Percentiles rank a stretch among this genome's conserved stretches.
phyloP scores from a whole-genome alignment of 1,140 invertebrate genomes.

The Cotesia vestalis region DNA sequence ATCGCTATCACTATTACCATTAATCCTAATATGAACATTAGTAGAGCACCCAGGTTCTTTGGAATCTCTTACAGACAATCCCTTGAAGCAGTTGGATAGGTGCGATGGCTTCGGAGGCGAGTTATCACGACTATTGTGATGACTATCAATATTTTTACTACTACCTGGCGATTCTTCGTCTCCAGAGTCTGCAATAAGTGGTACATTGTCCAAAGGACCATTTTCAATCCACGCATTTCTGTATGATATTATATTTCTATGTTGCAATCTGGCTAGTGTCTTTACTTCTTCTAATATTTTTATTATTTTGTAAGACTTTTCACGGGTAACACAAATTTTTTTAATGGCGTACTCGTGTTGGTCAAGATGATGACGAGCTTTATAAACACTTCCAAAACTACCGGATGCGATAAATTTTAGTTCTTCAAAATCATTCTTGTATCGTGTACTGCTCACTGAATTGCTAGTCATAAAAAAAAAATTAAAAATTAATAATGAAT shows the following conservation, averaged over 20 bases:
- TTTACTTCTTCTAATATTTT: slow-evolving; percentile 79
- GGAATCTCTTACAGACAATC: no score
- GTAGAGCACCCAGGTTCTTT: no score
- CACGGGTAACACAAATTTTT: slow-evolving; percentile 76
- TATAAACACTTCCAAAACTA: slow-evolving; percentile 76
- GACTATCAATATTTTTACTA: no score
- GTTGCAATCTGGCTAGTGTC: slow-evolving; percentile 79
- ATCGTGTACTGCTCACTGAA: slow-evolving; percentile 71
- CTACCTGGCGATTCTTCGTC: background rate
- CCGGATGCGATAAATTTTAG: slow-evolving; percentile 76
- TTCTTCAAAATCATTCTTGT: slow-evolving; percentile 80
- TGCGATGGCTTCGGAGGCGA: no score
- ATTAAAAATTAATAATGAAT: slow-evolving; percentile 7
- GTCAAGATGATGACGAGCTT: slow-evolving; percentile 77
- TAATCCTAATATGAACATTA: no score
- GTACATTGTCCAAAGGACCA: slow-evolving; percentile 36
- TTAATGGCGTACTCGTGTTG: slow-evolving; percentile 83
- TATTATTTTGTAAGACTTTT: slow-evolving; percentile 69
- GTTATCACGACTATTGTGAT: no score
- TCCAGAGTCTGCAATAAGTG: slow-evolving; percentile 22
- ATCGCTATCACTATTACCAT: background rate
- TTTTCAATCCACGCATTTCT: slow-evolving; percentile 85
- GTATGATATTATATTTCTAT: slow-evolving; percentile 84
- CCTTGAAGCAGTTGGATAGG: no score
- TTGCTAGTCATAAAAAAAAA: slow-evolving; percentile 36